Evolutionary conservation across 2,113 vertebrate species (phyloP), one percentile per base, ranked within the genome.

Genomic region (Montifringilla adamsi): DNA sequence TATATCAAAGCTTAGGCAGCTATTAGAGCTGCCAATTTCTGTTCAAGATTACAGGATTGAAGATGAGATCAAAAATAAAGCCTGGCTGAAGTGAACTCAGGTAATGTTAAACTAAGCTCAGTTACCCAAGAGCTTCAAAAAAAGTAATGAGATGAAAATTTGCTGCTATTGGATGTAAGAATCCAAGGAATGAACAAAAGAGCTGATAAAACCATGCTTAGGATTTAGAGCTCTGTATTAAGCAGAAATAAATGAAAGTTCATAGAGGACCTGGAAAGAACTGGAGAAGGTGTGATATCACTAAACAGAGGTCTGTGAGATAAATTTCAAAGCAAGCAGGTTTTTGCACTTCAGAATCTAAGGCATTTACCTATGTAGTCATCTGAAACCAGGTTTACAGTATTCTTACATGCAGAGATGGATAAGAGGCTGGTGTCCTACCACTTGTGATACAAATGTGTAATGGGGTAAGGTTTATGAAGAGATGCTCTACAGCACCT

Each of bases 21-120:
- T 93, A 90, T 85, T 69, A 91, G 26, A 92, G 33, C 28, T 78
- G 56, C 9, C 83, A 72, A 81, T 84, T 94, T 93, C 90, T 89
- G 49, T 81, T 84, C 11, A 84, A 87, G 80, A 90, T 78, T 76
- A 90, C 50, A 94, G 75, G 50, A 93, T 37, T 85, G 84, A 95
- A 87, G 49, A 58, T 21, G 22, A 95, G 62, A 87, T 55, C 49
- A 93, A 24, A 94, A 94, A 90, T 62, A 92, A 93, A 85, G 28
- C 72, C 68, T 67, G 28, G 56, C 31, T 86, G 56, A 91, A 92
- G 44, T 21, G 55, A 92, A 88, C 8, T 10, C 10, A 27, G 60
- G 41, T 41, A 72, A 86, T 62, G 63, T 87, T 78, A 89, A 93
- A 84, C 85, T 67, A 66, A 88, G 73, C 17, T 81, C 56, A 49